Base-by-base conservation (phyloP, 2,888 invertebrate species). In the Archaeoteleia sp. region DNA sequence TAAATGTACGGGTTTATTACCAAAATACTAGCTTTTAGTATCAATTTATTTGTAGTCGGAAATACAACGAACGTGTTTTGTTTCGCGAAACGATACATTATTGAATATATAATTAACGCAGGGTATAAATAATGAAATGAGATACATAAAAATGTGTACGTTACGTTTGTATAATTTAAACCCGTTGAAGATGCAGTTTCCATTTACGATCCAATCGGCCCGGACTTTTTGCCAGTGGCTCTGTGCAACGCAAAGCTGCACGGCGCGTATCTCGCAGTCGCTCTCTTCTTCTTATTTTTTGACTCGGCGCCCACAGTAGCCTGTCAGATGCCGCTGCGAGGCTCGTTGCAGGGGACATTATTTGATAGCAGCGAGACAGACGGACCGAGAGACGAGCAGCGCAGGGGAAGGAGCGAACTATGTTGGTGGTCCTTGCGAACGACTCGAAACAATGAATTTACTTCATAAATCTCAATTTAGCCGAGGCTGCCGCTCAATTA, bases 391-490 rank as follows among this genome's bases (percentile, higher is more conserved):
- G 61, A 58, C 58, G 60, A 55, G 42, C 42, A 48, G 43, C 54
- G 67, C 57, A 57, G 67, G 57, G 55, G 51, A 58, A 43, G 62
- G 67, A 72, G 65, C 45, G 53, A 70, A 65, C 78, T 63, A 75
- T 79, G 77, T 75, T 79, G 83, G 83, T 83, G 83, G 83, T 83
- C 82, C 78, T 68, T 73, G 58, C 71, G 69, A 63, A 57, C 73
- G 73, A 79, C 75, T 79, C 79, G 76, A 82, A 83, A 83, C 84
- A 83, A 83, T 83, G 83, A 84, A 83, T 84, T 83, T 83, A 82
- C 83, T 83, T 83, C 83, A 83, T 84, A 84, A 84, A 84, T 84
- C 83, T 83, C 80, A 83, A 84, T 84, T 84, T 81, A 82, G 73
- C 72, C 70, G 75, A 77, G 76, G 74, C 79, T 75, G 76, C 75